These are phyloP conservation scores for Drosophila malerkotliana DNA, from an alignment of 1,140 invertebrate genomes.

Conservation along the genomic window DNA sequence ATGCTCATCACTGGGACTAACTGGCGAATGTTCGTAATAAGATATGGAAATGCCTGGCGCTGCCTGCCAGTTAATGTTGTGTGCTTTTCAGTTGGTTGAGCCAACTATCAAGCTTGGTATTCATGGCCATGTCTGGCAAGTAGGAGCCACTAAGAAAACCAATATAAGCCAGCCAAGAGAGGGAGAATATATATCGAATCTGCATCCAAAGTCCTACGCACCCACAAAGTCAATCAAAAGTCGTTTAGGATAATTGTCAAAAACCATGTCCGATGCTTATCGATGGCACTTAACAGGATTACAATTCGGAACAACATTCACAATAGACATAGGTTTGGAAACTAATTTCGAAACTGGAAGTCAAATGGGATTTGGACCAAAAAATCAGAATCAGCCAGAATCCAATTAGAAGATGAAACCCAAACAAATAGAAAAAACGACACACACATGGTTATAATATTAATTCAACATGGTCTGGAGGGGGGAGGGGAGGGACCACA, in stretches of 20 bases:
- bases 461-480: conserved; percentile 23
- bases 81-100: conserved; percentile 54
- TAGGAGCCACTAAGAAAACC: not conserved
- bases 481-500: conserved; percentile 10
- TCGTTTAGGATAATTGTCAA: too few relatives aligned
- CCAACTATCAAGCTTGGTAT: conserved; percentile 32
- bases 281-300: conserved; percentile 44
- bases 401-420: conserved; percentile 37
- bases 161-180: not conserved
- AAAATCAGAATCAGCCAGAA: conserved; percentile 15
- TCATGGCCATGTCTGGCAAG: conserved; percentile 9
- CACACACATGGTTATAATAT: conserved; percentile 41
- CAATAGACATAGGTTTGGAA: conserved; percentile 37
- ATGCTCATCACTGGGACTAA: conserved; percentile 20
- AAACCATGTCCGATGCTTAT: too few relatives aligned
- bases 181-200: not conserved
- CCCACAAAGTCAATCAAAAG: too few relatives aligned
- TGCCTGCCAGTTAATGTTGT: conserved; percentile 47
- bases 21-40: conserved; percentile 45
- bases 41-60: conserved; percentile 40
- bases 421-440: conserved; percentile 6
- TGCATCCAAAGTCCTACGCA: too few relatives aligned
- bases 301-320: conserved; percentile 35
- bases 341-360: conserved; percentile 23
- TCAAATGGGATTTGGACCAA: conserved; percentile 16